phyloP scores from a whole-genome alignment of 2,113 vertebrate genomes.

The Scartelaos histophorus region DNA sequence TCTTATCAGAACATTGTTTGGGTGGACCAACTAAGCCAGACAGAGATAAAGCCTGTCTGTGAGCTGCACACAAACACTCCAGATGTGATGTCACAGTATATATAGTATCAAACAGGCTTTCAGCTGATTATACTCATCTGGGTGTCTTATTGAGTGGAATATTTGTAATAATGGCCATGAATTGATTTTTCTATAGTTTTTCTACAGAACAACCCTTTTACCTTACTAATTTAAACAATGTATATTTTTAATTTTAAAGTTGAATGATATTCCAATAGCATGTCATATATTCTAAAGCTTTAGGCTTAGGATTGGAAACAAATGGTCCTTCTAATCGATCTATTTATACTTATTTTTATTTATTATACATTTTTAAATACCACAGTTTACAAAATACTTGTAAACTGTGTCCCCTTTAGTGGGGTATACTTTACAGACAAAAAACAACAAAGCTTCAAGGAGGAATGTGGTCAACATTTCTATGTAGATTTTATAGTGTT shows the following conservation, averaged over 20 bases:
- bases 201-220: too few relatives aligned
- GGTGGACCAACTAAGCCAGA: not conserved
- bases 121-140: not conserved
- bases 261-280: not conserved
- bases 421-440: not conserved
- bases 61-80: not conserved
- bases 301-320: not conserved
- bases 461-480: constrained; percentile 63
- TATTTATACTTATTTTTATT: not conserved
- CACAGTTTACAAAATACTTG: too few relatives aligned
- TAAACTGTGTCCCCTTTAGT: constrained; percentile 21
- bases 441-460: constrained; percentile 5
- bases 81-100: not conserved
- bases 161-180: not conserved
- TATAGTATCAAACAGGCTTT: not conserved
- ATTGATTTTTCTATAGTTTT: not conserved
- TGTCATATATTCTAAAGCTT: not conserved
- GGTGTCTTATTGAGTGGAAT: not conserved
- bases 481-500: constrained; percentile 40
- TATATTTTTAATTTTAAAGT: too few relatives aligned
- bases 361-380: not conserved
- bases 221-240: too few relatives aligned
- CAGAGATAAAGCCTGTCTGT: not conserved
- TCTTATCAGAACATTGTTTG: not conserved
- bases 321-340: not conserved